A percentile compares a stretch with the other conserved stretches of the same genome.
Conservation (phyloP, 2,113 vertebrate genomes). For the rabbit (Oryctolagus cuniculus) region DNA sequence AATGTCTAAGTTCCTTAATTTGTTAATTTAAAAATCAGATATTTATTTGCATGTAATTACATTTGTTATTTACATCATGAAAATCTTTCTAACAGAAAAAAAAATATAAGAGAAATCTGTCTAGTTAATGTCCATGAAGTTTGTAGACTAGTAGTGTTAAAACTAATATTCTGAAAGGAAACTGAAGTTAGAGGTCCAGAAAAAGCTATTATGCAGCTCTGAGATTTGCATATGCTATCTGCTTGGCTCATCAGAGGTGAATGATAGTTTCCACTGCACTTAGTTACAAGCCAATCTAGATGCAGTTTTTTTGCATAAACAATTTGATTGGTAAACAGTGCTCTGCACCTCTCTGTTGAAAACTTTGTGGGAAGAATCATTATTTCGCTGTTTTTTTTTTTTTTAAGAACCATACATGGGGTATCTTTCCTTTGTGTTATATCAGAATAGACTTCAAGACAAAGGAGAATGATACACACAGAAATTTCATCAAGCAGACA, state of each 20-base stretch:
- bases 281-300: conserved; percentile 78
- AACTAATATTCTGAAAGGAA: conserved; percentile 81
- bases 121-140: conserved; percentile 54
- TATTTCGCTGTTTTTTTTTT: not conserved
- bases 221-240: conserved; percentile 79
- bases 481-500: conserved; percentile 44
- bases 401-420: not conserved
- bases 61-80: conserved; percentile 27
- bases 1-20: not conserved
- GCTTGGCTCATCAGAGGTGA: conserved; percentile 79
- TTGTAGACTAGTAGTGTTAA: conserved; percentile 64
- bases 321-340: conserved; percentile 79
- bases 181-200: conserved; percentile 80
- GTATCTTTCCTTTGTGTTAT: conserved; percentile 39
- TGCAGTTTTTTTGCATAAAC: conserved; percentile 80
- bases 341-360: conserved; percentile 68
- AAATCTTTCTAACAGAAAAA: conserved; percentile 40
- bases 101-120: conserved; percentile 6
- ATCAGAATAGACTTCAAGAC: conserved; percentile 4
- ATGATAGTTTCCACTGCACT: conserved; percentile 73
- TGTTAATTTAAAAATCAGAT: not conserved
- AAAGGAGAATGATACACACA: not conserved
- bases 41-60: conserved; percentile 10
- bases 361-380: conserved; percentile 40
- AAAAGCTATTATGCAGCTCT: conserved; percentile 74